Evolutionary conservation across 2,797 vertebrate species (phyloP), one percentile per base, ranked within the genome.

Genomic region (Molossus molossus): DNA sequence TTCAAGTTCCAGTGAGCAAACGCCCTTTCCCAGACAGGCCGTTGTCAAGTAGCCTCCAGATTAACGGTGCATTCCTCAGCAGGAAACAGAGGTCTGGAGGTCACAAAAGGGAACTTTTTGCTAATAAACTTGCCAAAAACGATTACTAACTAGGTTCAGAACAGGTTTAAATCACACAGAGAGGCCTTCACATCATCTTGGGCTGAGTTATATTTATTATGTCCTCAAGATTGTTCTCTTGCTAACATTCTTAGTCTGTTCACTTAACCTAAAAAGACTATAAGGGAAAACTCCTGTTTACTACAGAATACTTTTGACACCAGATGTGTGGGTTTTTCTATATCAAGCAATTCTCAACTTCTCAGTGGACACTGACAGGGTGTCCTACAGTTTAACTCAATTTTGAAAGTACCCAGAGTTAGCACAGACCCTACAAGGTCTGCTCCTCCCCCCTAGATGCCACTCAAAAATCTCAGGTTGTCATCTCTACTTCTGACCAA

Each of bases 111-210:
- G 13, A 27, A 40, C 82, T 87, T 94, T 84, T n/a, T 77, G 70
- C 73, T 79, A 64, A 83, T 27, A 69, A 18, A 58, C 60, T 58
- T 87, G 72, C 73, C 55, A 81, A 62, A 77, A 87, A 76, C 21
- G 75, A 27, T 50, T 95, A 60, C 62, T 85, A 29, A 81, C n/a
- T 37, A 57, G 69, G 64, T 76, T 27, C 50, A 70, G 37, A 84
- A 62, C 45, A 48, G 25, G 48, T 93, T n/a, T 85, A 67, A 90
- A 33, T 88, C 92, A 85, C 9, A 70, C 18, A 72, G 40, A 89
- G 64, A 69, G 76, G 27, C 6, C 37, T 81, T 83, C 57, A 33
- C 50, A 33, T 70, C 40, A 17, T 1, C 57, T 25, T 33, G 85
- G 57, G 40, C 33, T 73, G n/a, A 77, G 18, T 37, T 79, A 17